Base-by-base conservation (phyloP, 2,888 invertebrate genomes). In the Habroteleia sp. region DNA sequence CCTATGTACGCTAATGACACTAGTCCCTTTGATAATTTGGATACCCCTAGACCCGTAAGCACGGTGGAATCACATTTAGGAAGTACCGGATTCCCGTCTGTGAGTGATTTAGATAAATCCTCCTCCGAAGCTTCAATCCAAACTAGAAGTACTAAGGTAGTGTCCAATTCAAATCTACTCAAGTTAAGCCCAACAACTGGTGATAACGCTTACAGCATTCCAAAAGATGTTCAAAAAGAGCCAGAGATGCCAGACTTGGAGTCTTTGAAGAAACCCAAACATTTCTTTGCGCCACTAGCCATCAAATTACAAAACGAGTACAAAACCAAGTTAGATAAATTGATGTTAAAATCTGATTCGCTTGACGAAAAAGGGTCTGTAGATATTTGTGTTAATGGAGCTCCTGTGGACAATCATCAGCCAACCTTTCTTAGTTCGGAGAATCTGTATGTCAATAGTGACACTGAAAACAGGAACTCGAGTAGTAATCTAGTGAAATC, bases 311-410 rank as follows among this genome's bases (percentile, higher is more conserved):
- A 50, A 6, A 25, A 25, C 7, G 25, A 25, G 7, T 6, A 1
- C 25, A 25, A 25, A 25, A n/a, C n/a, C n/a, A n/a, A n/a, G n/a
- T n/a, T n/a, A n/a, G n/a, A n/a, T 7, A 3, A 6, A 7, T 6
- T 6, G 25, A 25, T 6, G 7, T 7, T 25, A 7, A 3, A 25
- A 25, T 1, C 7, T 25, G 3, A 7, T 25, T 25, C 25, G 1
- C 1, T 25, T 5, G 14, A 6, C 6, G 35, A 62, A 2, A 86
- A 86, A 74, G 87, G 85, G 3, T 81, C 83, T 0, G 82, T 82
- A 0, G 88, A 85, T 13, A 79, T 86, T n/a, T 86, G 77, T 54
- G 81, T 85, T 7, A 82, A 83, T n/a, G 85, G 85, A 4, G 83
- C 77, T 2, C 50, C 82, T 7, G 74, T 83, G 17, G 5, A 63